phyloP scores from a whole-genome alignment of 2,113 vertebrate species.

The Ophthalmolycus amberensis region DNA sequence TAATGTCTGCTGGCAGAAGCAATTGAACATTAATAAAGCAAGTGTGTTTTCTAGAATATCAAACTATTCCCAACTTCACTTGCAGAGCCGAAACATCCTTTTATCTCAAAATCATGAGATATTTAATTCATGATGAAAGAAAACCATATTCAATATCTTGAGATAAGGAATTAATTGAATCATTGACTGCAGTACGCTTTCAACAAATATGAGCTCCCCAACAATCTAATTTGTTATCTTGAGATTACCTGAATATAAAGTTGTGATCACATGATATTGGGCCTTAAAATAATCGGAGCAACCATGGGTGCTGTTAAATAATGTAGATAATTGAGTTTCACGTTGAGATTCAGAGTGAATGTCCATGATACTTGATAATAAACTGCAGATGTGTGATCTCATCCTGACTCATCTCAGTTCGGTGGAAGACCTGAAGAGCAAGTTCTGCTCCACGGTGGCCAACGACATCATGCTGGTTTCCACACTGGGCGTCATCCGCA shows the following conservation, averaged over 20 bases:
- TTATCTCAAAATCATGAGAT: constrained; percentile 30
- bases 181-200: not conserved
- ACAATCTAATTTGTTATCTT: constrained; percentile 4
- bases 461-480: constrained; percentile 96
- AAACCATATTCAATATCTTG: constrained; percentile 16
- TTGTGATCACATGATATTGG: constrained; percentile 16
- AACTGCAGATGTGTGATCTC: constrained; percentile 19
- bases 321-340: constrained; percentile 25
- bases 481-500: constrained; percentile 93
- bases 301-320: not conserved
- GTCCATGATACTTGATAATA: not conserved
- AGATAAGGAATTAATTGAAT: constrained; percentile 43
- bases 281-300: not conserved
- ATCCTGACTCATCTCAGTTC: constrained; percentile 78
- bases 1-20: not conserved
- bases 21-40: not conserved
- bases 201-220: not conserved
- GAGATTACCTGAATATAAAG: constrained; percentile 12
- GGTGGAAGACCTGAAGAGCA: constrained; percentile 95
- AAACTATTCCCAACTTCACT: not conserved
- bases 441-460: constrained; percentile 98
- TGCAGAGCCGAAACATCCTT: not conserved
- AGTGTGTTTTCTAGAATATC: not conserved
- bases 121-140: constrained; percentile 28
- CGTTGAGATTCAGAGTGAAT: constrained; percentile 19